A percentile compares a stretch with the other conserved stretches of the same genome.
These are phyloP conservation scores for Eremobia ochroleuca DNA, from an alignment of 2,888 invertebrate genomes.

Conservation along the genomic window DNA sequence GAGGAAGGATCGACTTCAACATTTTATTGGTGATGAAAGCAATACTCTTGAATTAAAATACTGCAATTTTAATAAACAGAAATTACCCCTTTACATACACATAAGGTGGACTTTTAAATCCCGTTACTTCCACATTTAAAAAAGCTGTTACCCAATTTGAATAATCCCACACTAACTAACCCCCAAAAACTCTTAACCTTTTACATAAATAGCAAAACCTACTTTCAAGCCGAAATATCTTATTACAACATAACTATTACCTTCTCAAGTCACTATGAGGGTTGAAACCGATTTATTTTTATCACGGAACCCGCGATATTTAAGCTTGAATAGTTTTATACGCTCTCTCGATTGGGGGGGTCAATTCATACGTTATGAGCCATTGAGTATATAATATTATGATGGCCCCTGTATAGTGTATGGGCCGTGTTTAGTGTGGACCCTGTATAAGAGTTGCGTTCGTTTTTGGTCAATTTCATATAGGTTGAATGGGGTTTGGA, in stretches of 20 bases:
- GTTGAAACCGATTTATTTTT: conserved; percentile 66
- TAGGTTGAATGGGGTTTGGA: conserved; percentile 10
- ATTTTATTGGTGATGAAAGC: not conserved
- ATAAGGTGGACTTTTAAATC: not conserved
- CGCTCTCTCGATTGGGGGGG: conserved; percentile 55
- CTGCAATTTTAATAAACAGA: not conserved
- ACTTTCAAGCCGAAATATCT: conserved; percentile 35
- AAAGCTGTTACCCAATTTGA: conserved; percentile 15
- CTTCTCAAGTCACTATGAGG: conserved; percentile 43
- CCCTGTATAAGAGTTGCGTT: not conserved
- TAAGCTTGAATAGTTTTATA: conserved; percentile 66
- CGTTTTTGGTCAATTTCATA: conserved; percentile 31
- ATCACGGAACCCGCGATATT: conserved; percentile 62
- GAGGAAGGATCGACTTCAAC: no score
- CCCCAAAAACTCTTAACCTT: conserved; percentile 4
- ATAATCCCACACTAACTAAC: conserved; percentile 18
- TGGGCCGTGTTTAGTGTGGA: conserved; percentile 25
- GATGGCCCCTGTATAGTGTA: conserved; percentile 29
- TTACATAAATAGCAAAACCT: conserved; percentile 38
- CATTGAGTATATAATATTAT: conserved; percentile 55
- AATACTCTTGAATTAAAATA: not conserved
- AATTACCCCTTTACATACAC: not conserved
- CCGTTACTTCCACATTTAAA: not conserved
- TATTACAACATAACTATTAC: conserved; percentile 43
- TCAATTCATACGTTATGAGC: conserved; percentile 63